A percentile compares a stretch with the other conserved stretches of the same genome.
Conservation (phyloP, 2,888 invertebrate genomes). For the Oligia strigilis region DNA sequence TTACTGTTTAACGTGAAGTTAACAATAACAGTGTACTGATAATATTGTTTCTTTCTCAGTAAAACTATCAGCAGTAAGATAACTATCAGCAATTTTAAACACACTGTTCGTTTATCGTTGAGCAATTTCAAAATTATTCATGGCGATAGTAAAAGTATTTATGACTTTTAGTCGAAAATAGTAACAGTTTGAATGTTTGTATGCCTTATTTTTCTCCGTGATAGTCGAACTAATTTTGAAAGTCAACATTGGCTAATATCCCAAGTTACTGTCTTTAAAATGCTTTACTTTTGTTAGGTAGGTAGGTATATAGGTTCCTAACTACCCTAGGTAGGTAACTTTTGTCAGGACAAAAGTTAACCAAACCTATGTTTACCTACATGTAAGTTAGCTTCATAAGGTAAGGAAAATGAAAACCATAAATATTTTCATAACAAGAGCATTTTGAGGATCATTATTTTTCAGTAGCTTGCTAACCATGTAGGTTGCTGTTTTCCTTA, state of each 20-base stretch:
- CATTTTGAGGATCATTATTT: constrained; percentile 5
- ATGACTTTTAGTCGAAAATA: constrained; percentile 1
- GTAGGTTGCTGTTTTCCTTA: neutral
- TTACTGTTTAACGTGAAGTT: constrained; percentile 55
- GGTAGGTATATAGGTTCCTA: neutral
- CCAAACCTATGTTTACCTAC: neutral
- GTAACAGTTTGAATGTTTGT: neutral
- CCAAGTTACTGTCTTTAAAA: neutral
- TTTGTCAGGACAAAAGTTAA: neutral
- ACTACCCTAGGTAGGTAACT: neutral
- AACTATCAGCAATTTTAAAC: constrained; percentile 52
- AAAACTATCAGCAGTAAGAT: constrained; percentile 53
- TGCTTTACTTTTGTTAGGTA: neutral
- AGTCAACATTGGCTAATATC: neutral
- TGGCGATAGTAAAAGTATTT: neutral
- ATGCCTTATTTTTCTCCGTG: too few species aligned
- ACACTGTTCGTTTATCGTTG: constrained; percentile 30
- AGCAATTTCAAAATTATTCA: constrained; percentile 2
- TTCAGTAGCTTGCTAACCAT: neutral
- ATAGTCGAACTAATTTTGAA: neutral
- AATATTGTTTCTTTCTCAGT: constrained; percentile 56
- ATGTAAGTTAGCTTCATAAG: neutral
- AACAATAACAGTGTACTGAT: constrained; percentile 57
- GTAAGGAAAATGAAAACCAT: neutral
- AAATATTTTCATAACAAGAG: constrained; percentile 4